phyloP scores from a whole-genome alignment of 2,113 vertebrate genomes.

The Tylochromis polylepis region DNA sequence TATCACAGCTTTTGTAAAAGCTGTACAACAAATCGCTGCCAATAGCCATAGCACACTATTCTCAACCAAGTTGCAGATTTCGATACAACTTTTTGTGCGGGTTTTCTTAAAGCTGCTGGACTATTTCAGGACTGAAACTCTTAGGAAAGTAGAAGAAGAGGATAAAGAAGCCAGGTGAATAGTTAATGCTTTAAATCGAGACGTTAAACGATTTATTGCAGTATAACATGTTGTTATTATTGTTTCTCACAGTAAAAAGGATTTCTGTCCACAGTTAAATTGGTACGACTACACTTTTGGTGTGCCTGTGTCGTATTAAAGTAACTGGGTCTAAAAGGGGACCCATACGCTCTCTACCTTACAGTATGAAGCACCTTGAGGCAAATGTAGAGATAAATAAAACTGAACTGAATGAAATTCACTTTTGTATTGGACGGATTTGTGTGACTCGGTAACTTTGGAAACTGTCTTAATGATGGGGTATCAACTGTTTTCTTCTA shows the following conservation, averaged over 20 bases:
- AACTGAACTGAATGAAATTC: background rate
- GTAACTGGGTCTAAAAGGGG: background rate
- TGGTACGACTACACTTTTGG: background rate
- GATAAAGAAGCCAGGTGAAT: background rate
- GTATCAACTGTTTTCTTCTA: background rate
- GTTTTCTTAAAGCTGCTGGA: background rate
- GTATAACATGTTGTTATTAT: background rate
- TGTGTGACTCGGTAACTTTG: background rate
- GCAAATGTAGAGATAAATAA: background rate
- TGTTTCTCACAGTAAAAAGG: background rate
- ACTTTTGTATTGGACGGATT: background rate
- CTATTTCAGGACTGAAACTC: background rate
- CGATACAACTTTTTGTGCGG: background rate
- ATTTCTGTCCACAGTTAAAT: background rate
- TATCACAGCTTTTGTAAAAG: background rate
- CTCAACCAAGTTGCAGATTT: background rate
- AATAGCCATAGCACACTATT: background rate
- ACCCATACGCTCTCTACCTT: background rate
- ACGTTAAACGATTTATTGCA: fast-evolving
- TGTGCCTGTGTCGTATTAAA: background rate
- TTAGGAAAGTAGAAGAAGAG: background rate
- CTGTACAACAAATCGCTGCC: background rate
- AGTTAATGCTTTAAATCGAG: background rate
- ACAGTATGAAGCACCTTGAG: fast-evolving
- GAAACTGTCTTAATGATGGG: background rate